Evolutionary conservation across 2,888 invertebrate species (phyloP).

Genomic region (Drosophila melanosoma): DNA sequence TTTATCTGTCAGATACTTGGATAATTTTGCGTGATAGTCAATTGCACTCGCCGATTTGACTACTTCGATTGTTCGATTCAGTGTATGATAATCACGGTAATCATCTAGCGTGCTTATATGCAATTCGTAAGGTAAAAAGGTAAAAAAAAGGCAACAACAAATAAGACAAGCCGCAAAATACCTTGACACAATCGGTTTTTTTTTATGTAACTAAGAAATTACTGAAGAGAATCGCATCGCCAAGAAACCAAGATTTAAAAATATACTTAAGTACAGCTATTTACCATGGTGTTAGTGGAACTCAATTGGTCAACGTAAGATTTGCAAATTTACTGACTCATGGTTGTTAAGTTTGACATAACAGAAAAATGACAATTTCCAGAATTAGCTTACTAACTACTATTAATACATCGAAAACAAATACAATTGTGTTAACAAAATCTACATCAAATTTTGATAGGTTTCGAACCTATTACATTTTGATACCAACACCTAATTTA

Average conservation of each 20-base stretch:
- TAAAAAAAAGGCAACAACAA: slow-evolving; percentile 22
- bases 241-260: slow-evolving; percentile 29
- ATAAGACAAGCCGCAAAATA: slow-evolving; percentile 37
- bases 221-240: slow-evolving; percentile 38
- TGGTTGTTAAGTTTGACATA: slow-evolving; percentile 25
- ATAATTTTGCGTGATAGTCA: slow-evolving; percentile 59
- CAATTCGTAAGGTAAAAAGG: slow-evolving; percentile 37
- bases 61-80: slow-evolving; percentile 42
- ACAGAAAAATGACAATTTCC: not conserved
- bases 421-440: not conserved
- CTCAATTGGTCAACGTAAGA: slow-evolving; percentile 1
- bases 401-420: not conserved
- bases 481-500: not conserved
- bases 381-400: not conserved
- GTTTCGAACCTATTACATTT: not conserved
- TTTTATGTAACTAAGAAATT: slow-evolving; percentile 29
- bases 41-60: slow-evolving; percentile 30
- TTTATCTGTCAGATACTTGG: slow-evolving; percentile 40
- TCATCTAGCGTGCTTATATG: slow-evolving; percentile 55
- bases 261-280: slow-evolving; percentile 29
- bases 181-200: slow-evolving; percentile 64
- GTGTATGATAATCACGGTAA: slow-evolving; percentile 50
- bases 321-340: slow-evolving; percentile 6
- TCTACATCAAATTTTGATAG: not conserved
- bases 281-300: slow-evolving; percentile 49